Conservation (phyloP, 2,797 vertebrate genomes). For the Heterohyrax brucei region DNA sequence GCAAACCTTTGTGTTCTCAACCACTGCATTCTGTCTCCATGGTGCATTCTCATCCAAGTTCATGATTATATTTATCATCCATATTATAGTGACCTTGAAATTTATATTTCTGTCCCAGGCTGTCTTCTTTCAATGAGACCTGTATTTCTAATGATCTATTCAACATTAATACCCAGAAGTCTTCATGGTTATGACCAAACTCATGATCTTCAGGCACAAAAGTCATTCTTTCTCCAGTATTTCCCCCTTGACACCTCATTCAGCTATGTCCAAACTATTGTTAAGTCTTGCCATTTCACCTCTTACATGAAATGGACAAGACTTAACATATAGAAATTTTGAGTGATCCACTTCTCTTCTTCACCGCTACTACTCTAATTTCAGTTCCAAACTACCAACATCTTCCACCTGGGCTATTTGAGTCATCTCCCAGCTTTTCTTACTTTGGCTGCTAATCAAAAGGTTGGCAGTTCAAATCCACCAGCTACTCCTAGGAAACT, state of each 20-base stretch:
- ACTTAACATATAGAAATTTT: too few species aligned
- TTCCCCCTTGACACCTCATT: neutral
- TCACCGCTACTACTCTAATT: too few species aligned
- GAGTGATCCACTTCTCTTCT: neutral
- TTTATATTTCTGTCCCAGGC: neutral
- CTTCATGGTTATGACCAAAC: neutral
- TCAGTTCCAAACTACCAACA: neutral
- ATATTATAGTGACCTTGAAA: neutral
- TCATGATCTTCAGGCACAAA: neutral
- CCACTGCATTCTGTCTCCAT: neutral
- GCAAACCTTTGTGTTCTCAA: neutral
- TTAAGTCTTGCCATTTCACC: neutral
- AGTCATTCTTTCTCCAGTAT: neutral
- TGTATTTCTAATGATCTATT: neutral
- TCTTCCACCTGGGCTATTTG: neutral
- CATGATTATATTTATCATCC: neutral
- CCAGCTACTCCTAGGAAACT: too few species aligned
- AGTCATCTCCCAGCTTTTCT: neutral
- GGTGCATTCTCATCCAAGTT: neutral
- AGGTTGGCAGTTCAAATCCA: too few species aligned
- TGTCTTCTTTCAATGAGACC: neutral
- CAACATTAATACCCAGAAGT: neutral
- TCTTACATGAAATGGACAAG: neutral
- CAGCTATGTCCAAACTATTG: neutral
- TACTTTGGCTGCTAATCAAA: too few species aligned